Base-by-base conservation (phyloP, 2,797 vertebrate genomes). In the Rhynchonycteris naso region DNA sequence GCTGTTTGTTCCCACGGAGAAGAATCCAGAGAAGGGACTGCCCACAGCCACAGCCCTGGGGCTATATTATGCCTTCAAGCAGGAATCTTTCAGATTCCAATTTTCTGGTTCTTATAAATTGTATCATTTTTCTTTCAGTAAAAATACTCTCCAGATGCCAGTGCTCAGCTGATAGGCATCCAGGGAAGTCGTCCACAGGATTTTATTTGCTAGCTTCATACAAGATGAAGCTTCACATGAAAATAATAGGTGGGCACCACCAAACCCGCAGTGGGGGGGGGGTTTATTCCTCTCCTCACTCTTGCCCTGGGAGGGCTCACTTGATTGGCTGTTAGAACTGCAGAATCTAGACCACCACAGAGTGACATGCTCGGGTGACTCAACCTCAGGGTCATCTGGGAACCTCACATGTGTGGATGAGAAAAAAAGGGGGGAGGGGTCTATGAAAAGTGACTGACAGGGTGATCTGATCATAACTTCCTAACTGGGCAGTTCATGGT, bases 181-280 rank as follows among this genome's bases (percentile, higher is more conserved):
- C 93, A 82, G 90, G 88, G 85, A 93, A 95, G 92, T 43, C 65
- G 74, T 88, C 50, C 43, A 35, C 52, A 72, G 88, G 83, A 81
- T 90, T 90, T 82, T 69, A 80, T 80, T 91, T 85, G 87, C 90
- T 96, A 92, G 95, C 95, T 93, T 83, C 59, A 58, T 8, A 71
- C 61, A 71, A 79, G 56, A 87, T 71, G 82, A 92, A 96, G 56
- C 69, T 66, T 58, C 93, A 65, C 75, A 33, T 43, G 43, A 7
- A 33, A 89, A 71, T 35, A 84, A 52, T 78, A 88, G 89, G 68
- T 1, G 0, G 63, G 75, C 82, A 13, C 50, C 65, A 56, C 50
- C 65, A 61, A 76, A 21, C 38, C 58, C n/a, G 26, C 0, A n/a
- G n/a, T n/a, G n/a, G 2, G 30, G 10, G 21, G 88, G 2, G 0